Conservation (phyloP, 1,140 invertebrate genomes). For the Drosophila fuyamai region DNA sequence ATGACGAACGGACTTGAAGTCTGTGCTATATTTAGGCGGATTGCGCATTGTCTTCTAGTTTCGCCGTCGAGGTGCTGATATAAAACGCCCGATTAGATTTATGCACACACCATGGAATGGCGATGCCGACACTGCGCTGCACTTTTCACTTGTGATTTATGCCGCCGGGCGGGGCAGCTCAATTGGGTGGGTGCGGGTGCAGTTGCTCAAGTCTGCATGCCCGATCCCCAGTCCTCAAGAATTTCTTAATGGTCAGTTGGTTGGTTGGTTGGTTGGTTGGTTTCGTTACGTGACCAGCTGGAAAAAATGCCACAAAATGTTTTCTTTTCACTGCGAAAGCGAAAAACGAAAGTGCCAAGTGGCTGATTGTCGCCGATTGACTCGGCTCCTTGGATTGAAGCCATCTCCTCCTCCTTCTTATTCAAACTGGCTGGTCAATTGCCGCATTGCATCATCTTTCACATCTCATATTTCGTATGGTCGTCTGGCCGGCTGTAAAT, state of each 20-base stretch:
- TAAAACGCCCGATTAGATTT: constrained; percentile 66
- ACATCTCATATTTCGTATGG: constrained; percentile 63
- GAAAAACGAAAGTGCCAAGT: constrained; percentile 68
- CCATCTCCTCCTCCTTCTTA: constrained; percentile 6
- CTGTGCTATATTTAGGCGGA: constrained; percentile 48
- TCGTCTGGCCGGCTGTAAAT: constrained; percentile 62
- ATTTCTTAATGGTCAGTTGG: constrained; percentile 73
- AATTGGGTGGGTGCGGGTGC: constrained; percentile 36
- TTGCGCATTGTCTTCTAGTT: constrained; percentile 28
- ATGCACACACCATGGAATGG: constrained; percentile 55
- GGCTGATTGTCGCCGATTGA: constrained; percentile 33
- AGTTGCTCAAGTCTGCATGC: neutral
- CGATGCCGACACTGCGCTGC: constrained; percentile 35
- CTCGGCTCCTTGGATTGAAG: constrained; percentile 55
- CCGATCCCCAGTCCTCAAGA: constrained; percentile 33
- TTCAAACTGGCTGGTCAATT: constrained; percentile 18
- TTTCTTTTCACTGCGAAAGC: constrained; percentile 42
- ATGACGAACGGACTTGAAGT: constrained; percentile 33
- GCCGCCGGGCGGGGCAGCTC: constrained; percentile 47
- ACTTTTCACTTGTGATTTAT: constrained; percentile 76
- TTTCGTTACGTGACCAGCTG: constrained; percentile 65
- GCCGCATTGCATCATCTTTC: constrained; percentile 68
- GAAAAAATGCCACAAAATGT: constrained; percentile 36
- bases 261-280: constrained; percentile 2
- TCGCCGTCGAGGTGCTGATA: constrained; percentile 41